phyloP scores from a whole-genome alignment of 2,113 vertebrate genomes.

The Nothocercus julius region DNA sequence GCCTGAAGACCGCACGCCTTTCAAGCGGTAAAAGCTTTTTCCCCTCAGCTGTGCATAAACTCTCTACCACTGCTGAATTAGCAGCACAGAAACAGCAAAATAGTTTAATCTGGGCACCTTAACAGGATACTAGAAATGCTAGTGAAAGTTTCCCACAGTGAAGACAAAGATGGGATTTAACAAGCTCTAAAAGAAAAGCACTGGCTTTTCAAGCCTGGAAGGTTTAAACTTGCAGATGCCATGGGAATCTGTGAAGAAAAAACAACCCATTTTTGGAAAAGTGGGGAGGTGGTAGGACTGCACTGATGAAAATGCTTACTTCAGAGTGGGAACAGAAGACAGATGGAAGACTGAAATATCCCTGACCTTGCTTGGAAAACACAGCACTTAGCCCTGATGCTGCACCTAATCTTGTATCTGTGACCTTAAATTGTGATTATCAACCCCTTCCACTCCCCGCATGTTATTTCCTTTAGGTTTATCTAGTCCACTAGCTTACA shows the following conservation, averaged over 20 bases:
- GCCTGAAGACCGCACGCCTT: background rate
- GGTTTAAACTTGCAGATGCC: background rate
- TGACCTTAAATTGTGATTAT: accelerated
- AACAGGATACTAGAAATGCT: background rate
- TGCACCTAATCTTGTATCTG: background rate
- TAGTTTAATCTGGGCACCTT: background rate
- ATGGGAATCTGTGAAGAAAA: background rate
- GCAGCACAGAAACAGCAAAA: background rate
- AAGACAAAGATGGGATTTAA: background rate
- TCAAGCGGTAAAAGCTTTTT: background rate
- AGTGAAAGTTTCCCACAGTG: background rate
- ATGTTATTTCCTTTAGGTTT: background rate
- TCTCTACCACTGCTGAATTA: background rate
- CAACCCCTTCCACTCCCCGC: accelerated
- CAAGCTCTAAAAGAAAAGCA: background rate
- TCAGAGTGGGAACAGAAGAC: background rate
- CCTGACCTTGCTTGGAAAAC: background rate
- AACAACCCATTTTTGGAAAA: background rate
- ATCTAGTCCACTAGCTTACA: background rate
- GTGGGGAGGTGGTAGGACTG: background rate
- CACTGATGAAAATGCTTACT: background rate
- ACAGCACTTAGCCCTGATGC: background rate
- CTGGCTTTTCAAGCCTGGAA: background rate
- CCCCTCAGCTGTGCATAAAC: background rate
- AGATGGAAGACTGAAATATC: background rate